Conservation (phyloP, 2,888 invertebrate species). For the Drosophila gaucha region DNA sequence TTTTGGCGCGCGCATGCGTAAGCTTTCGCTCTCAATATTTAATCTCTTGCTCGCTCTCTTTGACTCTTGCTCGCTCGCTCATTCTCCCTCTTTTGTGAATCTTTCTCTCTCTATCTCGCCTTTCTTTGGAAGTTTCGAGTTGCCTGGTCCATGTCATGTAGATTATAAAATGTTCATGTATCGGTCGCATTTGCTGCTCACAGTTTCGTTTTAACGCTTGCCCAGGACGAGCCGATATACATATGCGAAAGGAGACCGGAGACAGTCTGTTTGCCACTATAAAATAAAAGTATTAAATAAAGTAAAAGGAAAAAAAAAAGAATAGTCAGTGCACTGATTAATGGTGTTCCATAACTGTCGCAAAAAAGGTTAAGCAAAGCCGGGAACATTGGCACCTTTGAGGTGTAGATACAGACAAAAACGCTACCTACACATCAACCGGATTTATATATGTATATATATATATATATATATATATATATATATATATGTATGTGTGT, state of each 20-base stretch:
- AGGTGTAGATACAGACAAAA: slow-evolving; percentile 63
- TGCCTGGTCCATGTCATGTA: slow-evolving; percentile 44
- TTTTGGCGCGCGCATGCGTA: slow-evolving; percentile 78
- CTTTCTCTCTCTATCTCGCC: slow-evolving; percentile 19
- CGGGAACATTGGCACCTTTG: slow-evolving; percentile 24
- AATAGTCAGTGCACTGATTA: not conserved
- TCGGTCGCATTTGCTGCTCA: slow-evolving; percentile 42
- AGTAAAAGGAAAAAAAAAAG: not conserved
- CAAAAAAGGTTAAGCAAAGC: slow-evolving; percentile 17
- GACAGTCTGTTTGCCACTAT: not conserved
- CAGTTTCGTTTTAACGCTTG: slow-evolving; percentile 63
- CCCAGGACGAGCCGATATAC: slow-evolving; percentile 62
- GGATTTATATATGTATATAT: slow-evolving; percentile 12
- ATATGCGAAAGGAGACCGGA: slow-evolving; percentile 42
- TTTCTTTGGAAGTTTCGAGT: slow-evolving; percentile 51
- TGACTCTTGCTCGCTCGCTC: slow-evolving; percentile 17
- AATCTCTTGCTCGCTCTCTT: slow-evolving; percentile 5
- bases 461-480: not conserved
- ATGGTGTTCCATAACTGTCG: not conserved
- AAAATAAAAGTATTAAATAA: slow-evolving; percentile 11
- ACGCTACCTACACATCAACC: slow-evolving; percentile 49
- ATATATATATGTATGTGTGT: slow-evolving; percentile 8
- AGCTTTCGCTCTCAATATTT: slow-evolving; percentile 30
- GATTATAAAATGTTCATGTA: slow-evolving; percentile 52
- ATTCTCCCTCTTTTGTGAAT: slow-evolving; percentile 29